Evolutionary conservation across 2,113 vertebrate genomes (phyloP), one percentile per base, ranked within the genome.

Genomic region (Hippocampus zosterae): DNA sequence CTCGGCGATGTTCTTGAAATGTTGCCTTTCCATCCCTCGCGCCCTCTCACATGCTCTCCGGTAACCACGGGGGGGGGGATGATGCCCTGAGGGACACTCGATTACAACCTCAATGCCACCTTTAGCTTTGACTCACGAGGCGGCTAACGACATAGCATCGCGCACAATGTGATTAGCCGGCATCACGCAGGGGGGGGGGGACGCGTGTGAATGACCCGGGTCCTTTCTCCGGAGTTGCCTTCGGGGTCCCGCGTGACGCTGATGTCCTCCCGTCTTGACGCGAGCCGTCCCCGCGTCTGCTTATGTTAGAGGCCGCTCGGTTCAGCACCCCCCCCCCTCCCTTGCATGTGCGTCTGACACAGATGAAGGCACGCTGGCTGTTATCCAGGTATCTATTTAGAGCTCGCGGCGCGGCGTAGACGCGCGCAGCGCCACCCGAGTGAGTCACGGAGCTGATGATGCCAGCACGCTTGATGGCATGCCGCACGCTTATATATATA

Each of bases 231-330:
- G 12, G 15, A 60, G 27, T 60, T 18, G 57, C 82, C 84, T 84
- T 77, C 74, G 9, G 73, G 85, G 82, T 83, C 75, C 72, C 67
- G 50, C 75, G 80, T 86, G 84, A 70, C 78, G 82, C 80, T 78
- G 85, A 88, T 81, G 78, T 79, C 75, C 75, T 81, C 84, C 85
- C 84, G 77, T 88, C 82, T 57, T 87, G 84, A 82, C 67, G 9
- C 29, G 41, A 41, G 67, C 80, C 72, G 63, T 63, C 75, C 72
- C 75, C 72, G 42, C 77, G 81, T 81, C 81, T 69, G 64, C 33
- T 65, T 65, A 50, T 18, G 72, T 79, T 65, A 67, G 76, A 18
- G 63, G 78, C 73, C 65, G 44, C 29, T 18, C 72, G 27, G 71
- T 77, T 74, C 77, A 56, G 55, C 56, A 68, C 2, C 71, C 71